phyloP scores from a whole-genome alignment of 35 echinoderm and acorn worm genomes.

The Heliocidaris erythrogramma region DNA sequence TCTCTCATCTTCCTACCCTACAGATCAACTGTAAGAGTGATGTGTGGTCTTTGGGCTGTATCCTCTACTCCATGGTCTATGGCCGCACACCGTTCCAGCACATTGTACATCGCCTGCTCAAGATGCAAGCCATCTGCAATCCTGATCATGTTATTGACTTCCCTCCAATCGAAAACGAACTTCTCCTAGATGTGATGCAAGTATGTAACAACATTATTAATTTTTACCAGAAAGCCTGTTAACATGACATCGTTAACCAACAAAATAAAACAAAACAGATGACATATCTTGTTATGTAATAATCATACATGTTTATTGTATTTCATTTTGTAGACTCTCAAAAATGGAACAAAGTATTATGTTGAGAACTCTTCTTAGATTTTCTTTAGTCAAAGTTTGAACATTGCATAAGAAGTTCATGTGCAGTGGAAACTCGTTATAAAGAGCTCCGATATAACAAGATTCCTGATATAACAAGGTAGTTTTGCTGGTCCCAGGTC shows the following conservation, averaged over 20 bases:
- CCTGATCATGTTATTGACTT: conserved; percentile 72
- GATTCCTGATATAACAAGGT: too few relatives aligned
- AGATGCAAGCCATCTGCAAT: conserved; percentile 92
- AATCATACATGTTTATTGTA: too few relatives aligned
- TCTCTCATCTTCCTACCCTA: background rate
- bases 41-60: conserved; percentile 92
- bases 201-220: conserved; percentile 19
- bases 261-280: background rate
- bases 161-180: conserved; percentile 59
- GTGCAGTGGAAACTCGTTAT: too few relatives aligned
- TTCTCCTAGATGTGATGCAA: conserved; percentile 68
- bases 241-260: background rate
- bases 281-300: background rate
- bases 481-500: too few relatives aligned
- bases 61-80: conserved; percentile 93
- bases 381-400: too few relatives aligned
- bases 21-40: conserved; percentile 98
- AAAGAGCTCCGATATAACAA: too few relatives aligned
- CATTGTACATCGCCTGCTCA: conserved; percentile 73
- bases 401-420: too few relatives aligned
- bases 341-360: too few relatives aligned
- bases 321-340: too few relatives aligned
- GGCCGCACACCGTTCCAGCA: conserved; percentile 92
- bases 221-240: too few relatives aligned
- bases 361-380: too few relatives aligned